Conservation (phyloP, 2,113 vertebrate genomes). For the Oostethus manadensis region DNA sequence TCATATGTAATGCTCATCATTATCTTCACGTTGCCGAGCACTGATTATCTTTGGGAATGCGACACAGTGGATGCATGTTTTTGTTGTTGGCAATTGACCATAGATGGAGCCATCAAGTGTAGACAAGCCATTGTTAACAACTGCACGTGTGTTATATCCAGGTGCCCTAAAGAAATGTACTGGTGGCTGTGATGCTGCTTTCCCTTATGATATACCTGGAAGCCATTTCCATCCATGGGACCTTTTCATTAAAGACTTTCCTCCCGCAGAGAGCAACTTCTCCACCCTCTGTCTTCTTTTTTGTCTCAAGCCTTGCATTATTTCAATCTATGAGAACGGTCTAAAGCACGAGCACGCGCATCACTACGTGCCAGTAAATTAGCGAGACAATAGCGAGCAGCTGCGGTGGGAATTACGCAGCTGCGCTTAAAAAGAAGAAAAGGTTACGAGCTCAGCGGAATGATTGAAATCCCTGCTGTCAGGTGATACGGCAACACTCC, state of each 20-base stretch:
- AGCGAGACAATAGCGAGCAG: conserved; percentile 30
- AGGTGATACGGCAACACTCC: conserved; percentile 39
- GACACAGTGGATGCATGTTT: conserved; percentile 27
- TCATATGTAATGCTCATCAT: not conserved
- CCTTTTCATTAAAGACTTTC: conserved; percentile 21
- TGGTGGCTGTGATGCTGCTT: conserved; percentile 26
- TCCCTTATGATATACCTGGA: conserved; percentile 10
- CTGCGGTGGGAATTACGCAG: conserved; percentile 19
- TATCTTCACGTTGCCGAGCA: not conserved
- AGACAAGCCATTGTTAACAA: conserved; percentile 58
- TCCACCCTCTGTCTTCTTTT: conserved; percentile 10
- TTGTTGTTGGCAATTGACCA: conserved; percentile 49
- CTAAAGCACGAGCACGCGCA: conserved; percentile 25
- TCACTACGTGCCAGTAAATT: conserved; percentile 27
- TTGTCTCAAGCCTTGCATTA: conserved; percentile 21
- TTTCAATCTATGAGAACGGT: conserved; percentile 32
- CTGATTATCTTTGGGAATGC: conserved; percentile 35
- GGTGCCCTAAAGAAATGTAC: conserved; percentile 38
- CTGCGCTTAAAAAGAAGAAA: conserved; percentile 14
- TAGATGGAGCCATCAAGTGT: conserved; percentile 35
- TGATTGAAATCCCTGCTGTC: conserved; percentile 55
- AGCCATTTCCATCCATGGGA: conserved; percentile 29
- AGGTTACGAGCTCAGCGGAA: conserved; percentile 51
- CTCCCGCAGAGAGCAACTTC: conserved; percentile 5
- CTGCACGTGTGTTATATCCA: conserved; percentile 39